Evolutionary conservation across 1,140 invertebrate genomes (phyloP).

Genomic region (Macrocentrus cingulum): DNA sequence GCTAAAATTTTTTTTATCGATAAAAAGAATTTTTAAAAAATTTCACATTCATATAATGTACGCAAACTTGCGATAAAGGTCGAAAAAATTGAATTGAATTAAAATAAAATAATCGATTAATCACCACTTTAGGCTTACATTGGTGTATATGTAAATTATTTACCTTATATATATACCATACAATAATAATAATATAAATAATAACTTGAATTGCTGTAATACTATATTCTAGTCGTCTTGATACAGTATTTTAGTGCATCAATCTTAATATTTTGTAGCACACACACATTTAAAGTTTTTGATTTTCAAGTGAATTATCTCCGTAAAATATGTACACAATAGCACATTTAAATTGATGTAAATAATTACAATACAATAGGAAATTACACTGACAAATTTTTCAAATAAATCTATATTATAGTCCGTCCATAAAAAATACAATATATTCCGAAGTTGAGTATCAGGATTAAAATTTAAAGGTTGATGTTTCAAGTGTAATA

Average conservation of each 20-base stretch:
- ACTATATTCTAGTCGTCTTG: constrained; percentile 17
- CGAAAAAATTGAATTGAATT: no score
- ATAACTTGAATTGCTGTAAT: not conserved
- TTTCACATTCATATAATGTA: no score
- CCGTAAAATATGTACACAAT: not conserved
- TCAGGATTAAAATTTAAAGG: not conserved
- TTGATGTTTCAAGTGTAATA: not conserved
- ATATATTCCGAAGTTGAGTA: not conserved
- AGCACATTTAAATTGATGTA: not conserved
- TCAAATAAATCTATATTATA: constrained; percentile 11
- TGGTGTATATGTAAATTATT: not conserved
- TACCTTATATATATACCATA: constrained; percentile 4
- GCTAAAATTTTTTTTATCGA: no score
- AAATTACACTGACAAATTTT: constrained; percentile 7
- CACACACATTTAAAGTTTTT: not conserved
- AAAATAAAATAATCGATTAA: not conserved
- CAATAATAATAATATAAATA: not conserved
- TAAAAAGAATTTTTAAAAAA: no score
- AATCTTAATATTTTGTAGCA: not conserved
- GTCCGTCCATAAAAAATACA: constrained; percentile 23
- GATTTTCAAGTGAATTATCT: not conserved
- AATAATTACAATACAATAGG: not conserved
- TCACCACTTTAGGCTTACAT: not conserved
- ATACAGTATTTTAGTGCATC: constrained; percentile 15
- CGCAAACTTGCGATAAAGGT: no score